These are phyloP conservation scores for Chascanopsetta lugubris DNA, from an alignment of 2,113 vertebrate species.

Conservation along the genomic window DNA sequence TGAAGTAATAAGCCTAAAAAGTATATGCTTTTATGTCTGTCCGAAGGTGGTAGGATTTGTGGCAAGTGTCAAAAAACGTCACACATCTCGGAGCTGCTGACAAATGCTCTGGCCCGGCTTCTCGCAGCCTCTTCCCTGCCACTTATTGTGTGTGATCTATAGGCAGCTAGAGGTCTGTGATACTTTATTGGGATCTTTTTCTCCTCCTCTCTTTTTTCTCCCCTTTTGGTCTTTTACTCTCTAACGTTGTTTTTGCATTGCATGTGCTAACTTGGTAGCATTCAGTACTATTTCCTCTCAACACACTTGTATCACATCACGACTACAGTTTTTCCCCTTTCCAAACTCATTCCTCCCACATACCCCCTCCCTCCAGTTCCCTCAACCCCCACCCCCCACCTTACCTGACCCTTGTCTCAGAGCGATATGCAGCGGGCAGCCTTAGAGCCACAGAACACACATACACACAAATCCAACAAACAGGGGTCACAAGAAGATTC, in stretches of 20 bases:
- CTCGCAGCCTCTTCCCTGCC: conserved; percentile 89
- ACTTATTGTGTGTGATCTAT: conserved; percentile 95
- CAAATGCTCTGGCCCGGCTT: conserved; percentile 88
- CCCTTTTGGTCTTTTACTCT: conserved; percentile 70
- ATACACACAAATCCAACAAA: conserved; percentile 19
- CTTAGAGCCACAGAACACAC: conserved; percentile 66
- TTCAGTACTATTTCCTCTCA: conserved; percentile 75
- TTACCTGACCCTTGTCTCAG: conserved; percentile 79
- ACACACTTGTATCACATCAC: conserved; percentile 63
- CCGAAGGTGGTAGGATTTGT: conserved; percentile 20
- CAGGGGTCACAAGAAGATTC: conserved; percentile 13
- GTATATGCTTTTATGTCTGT: no score
- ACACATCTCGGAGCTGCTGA: conserved; percentile 74
- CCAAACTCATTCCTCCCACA: conserved; percentile 51
- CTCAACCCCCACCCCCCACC: conserved; percentile 72
- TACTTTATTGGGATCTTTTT: conserved; percentile 87
- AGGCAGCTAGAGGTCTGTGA: conserved; percentile 93
- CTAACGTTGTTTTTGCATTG: conserved; percentile 88
- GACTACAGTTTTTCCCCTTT: conserved; percentile 53
- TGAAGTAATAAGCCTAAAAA: no score
- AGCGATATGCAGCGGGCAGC: conserved; percentile 93
- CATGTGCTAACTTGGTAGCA: conserved; percentile 93
- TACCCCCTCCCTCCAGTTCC: conserved; percentile 59
- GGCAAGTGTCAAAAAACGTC: conserved; percentile 78
- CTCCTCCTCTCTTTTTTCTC: conserved; percentile 65